A percentile compares a stretch with the other conserved stretches of the same genome.
Evolutionary conservation across 2,113 vertebrate genomes (phyloP).

Genomic region (Nematolebias whitei): DNA sequence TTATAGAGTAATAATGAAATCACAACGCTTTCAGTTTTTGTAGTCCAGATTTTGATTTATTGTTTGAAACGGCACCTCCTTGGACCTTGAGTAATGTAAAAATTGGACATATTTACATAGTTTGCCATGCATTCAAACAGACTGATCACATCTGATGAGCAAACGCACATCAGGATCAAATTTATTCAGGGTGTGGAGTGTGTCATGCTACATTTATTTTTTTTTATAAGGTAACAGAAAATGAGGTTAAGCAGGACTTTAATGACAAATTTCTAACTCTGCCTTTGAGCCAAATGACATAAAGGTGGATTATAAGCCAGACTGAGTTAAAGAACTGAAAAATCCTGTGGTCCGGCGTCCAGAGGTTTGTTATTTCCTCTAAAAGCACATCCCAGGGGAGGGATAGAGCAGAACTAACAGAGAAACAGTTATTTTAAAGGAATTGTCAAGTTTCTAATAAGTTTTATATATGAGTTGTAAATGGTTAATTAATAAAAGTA

Average conservation of each 20-base stretch:
- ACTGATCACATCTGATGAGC: not conserved
- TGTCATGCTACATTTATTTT: conserved; percentile 20
- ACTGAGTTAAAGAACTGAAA: conserved; percentile 50
- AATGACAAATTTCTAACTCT: conserved; percentile 14
- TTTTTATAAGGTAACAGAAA: conserved; percentile 21
- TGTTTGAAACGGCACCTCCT: conserved; percentile 8
- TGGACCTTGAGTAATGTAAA: not conserved
- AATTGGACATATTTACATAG: not conserved
- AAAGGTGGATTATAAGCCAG: conserved; percentile 44
- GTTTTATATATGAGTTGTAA: too few relatives aligned
- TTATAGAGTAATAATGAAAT: conserved; percentile 37
- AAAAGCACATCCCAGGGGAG: conserved; percentile 30
- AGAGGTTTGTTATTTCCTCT: conserved; percentile 49
- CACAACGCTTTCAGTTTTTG: conserved; percentile 8
- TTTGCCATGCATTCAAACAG: not conserved
- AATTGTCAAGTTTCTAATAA: not conserved
- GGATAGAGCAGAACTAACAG: not conserved
- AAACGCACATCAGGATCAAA: not conserved
- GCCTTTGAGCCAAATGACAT: conserved; percentile 16
- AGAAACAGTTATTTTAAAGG: conserved; percentile 9
- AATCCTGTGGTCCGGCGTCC: conserved; percentile 33
- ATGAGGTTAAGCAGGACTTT: conserved; percentile 10
- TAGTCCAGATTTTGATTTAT: not conserved
- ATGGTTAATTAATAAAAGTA: not conserved
- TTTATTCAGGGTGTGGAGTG: not conserved